These are phyloP conservation scores for Catharus fuscescens DNA, from an alignment of 2,113 vertebrate genomes.

Conservation along the genomic window DNA sequence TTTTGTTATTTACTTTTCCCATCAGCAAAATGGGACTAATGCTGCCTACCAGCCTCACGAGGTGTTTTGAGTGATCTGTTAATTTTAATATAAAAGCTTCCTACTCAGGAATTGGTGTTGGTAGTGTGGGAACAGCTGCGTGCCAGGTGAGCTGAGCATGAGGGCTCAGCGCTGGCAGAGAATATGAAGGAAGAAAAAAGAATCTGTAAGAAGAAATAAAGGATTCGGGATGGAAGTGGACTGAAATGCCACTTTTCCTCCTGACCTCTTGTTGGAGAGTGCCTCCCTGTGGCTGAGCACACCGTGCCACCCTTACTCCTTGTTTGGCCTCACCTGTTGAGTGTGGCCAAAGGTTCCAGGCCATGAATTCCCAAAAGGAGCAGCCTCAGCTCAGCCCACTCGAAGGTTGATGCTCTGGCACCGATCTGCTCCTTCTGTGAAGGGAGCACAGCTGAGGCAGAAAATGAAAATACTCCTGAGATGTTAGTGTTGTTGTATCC, in stretches of 20 bases:
- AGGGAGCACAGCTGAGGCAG: background rate
- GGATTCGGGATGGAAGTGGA: fast-evolving
- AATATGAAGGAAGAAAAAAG: background rate
- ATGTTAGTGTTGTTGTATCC: background rate
- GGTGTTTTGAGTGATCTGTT: background rate
- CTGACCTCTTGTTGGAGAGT: background rate
- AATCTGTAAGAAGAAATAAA: background rate
- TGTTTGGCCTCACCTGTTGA: background rate
- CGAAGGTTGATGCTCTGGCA: background rate
- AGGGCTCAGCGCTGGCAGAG: background rate
- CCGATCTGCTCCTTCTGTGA: fast-evolving
- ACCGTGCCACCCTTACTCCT: background rate
- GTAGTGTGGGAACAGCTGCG: background rate
- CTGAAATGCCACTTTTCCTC: fast-evolving
- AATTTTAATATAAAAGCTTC: constrained; percentile 8
- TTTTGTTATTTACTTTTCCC: background rate
- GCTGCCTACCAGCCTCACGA: background rate
- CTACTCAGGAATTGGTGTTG: background rate
- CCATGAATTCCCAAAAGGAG: background rate
- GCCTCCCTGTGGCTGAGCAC: constrained; percentile 40
- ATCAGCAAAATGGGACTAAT: background rate
- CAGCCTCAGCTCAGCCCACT: background rate
- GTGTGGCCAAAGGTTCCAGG: background rate
- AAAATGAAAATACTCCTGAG: background rate
- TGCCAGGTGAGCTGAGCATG: background rate